A percentile compares a stretch with the other conserved stretches of the same genome.
phyloP scores from a whole-genome alignment of 2,113 vertebrate species.

The Xiphophorus couchianus region DNA sequence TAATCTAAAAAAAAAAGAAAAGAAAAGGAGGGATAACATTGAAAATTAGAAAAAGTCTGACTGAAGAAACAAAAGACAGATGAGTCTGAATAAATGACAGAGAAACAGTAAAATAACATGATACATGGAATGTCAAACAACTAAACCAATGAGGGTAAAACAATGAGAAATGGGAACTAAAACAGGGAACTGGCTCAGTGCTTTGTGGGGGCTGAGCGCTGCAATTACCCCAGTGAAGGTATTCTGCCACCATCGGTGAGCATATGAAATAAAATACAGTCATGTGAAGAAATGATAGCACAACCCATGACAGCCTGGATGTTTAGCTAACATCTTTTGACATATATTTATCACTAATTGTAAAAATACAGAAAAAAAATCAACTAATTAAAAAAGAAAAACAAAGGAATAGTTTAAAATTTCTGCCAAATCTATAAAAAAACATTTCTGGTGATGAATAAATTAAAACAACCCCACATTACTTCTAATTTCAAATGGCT shows the following conservation, averaged over 20 bases:
- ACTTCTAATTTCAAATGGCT: neutral
- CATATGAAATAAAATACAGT: neutral
- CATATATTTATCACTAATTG: neutral
- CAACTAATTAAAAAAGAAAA: too few relatives aligned
- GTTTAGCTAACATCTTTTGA: neutral
- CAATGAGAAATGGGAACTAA: slow-evolving; percentile 39
- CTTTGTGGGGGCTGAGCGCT: slow-evolving; percentile 23
- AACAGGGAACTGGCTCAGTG: slow-evolving; percentile 34
- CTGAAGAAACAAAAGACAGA: slow-evolving; percentile 28
- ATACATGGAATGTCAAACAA: slow-evolving; percentile 39
- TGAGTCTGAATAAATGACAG: slow-evolving; percentile 41
- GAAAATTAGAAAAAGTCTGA: slow-evolving; percentile 54
- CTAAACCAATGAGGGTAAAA: slow-evolving; percentile 15
- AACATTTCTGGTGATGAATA: too few relatives aligned
- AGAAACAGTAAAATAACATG: slow-evolving; percentile 49
- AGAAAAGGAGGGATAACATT: slow-evolving; percentile 86
- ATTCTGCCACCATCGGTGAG: slow-evolving; percentile 10
- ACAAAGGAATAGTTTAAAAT: neutral
- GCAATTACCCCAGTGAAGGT: slow-evolving; percentile 21
- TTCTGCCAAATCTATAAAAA: neutral
- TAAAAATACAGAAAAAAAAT: neutral
- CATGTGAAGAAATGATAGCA: neutral
- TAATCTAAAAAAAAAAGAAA: slow-evolving; percentile 97
- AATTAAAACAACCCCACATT: neutral
- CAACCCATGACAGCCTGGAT: neutral